Conservation (phyloP, 2,797 vertebrate genomes). For the Chelidonichthys spinosus region DNA sequence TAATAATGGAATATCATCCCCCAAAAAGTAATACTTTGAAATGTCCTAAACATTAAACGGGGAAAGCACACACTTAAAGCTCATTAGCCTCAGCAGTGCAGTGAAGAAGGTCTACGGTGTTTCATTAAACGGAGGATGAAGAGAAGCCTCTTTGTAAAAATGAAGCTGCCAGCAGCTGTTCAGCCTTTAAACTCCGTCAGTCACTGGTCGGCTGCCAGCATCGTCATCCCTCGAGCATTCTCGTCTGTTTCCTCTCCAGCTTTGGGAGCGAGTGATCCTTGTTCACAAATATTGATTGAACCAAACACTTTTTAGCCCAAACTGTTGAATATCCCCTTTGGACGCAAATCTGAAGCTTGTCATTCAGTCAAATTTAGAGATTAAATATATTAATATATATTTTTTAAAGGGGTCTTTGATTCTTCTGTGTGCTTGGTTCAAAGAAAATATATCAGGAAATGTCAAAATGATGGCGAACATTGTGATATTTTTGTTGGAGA, state of each 20-base stretch:
- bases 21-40: not conserved
- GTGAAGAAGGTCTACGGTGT: conserved; percentile 7
- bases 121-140: conserved; percentile 40
- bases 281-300: conserved; percentile 12
- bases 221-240: conserved; percentile 22
- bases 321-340: not conserved
- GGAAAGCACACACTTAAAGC: not conserved
- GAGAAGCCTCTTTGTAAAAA: conserved; percentile 22
- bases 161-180: conserved; percentile 50
- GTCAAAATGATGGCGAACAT: not conserved
- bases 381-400: too few relatives aligned
- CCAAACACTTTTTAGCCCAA: conserved; percentile 4
- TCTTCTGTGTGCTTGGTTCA: not conserved
- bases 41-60: not conserved
- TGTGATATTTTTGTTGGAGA: too few relatives aligned
- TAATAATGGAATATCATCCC: not conserved
- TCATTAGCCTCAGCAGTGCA: conserved; percentile 16
- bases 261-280: conserved; percentile 8
- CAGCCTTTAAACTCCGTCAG: conserved; percentile 39
- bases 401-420: not conserved
- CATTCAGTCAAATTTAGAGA: not conserved
- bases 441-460: conserved; percentile 11
- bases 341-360: not conserved
- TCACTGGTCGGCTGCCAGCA: conserved; percentile 26
- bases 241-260: conserved; percentile 19